Conservation (phyloP, 2,888 invertebrate genomes). For the Drosophila limbata region DNA sequence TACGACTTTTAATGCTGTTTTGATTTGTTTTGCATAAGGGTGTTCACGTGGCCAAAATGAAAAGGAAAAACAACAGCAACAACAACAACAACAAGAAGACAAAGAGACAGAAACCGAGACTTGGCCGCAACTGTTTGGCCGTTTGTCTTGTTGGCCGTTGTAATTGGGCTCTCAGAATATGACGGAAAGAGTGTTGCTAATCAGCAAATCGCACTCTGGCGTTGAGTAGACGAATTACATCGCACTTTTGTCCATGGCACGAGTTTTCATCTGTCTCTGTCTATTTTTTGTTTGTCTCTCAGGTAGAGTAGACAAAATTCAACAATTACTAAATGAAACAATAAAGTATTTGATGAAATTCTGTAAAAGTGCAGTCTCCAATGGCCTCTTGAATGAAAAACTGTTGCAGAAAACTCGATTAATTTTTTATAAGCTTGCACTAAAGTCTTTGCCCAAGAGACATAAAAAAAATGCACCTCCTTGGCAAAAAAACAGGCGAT, state of each 20-base stretch:
- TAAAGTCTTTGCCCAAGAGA: not conserved
- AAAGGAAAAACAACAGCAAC: constrained; percentile 16
- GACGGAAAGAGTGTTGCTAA: constrained; percentile 83
- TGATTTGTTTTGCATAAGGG: constrained; percentile 81
- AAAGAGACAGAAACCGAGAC: constrained; percentile 23
- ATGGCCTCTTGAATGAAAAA: too few relatives aligned
- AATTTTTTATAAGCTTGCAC: too few relatives aligned
- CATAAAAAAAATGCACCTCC: not conserved
- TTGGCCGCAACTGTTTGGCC: constrained; percentile 61
- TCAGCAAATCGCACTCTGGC: constrained; percentile 82
- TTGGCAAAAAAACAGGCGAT: not conserved
- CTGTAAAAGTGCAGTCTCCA: too few relatives aligned
- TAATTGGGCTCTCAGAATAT: constrained; percentile 81
- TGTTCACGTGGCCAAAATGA: constrained; percentile 71
- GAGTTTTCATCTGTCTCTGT: not conserved
- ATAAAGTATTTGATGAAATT: not conserved
- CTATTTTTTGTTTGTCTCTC: not conserved
- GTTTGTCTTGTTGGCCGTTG: constrained; percentile 69
- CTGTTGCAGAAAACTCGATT: too few relatives aligned
- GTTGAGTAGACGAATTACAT: constrained; percentile 80
- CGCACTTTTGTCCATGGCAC: constrained; percentile 38
- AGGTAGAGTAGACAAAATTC: not conserved
- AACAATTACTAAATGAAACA: not conserved
- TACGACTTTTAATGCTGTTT: constrained; percentile 78
- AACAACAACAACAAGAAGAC: constrained; percentile 23